These are phyloP conservation scores for Coregonus clupeaformis DNA, from an alignment of 2,113 vertebrate genomes.

Conservation along the genomic window DNA sequence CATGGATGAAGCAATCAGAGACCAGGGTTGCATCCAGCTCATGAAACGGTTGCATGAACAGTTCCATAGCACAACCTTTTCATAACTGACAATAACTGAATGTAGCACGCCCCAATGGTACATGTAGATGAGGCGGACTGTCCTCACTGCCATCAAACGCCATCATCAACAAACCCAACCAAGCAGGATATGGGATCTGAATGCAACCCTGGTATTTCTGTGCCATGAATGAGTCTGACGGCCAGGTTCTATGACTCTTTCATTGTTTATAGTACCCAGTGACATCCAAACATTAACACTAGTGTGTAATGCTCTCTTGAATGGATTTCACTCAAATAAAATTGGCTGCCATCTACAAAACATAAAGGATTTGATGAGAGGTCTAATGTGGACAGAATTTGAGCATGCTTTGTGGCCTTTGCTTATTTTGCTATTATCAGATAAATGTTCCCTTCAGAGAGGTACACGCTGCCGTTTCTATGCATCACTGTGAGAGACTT, in stretches of 20 bases:
- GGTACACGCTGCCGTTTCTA: conserved; percentile 42
- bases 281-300: neutral
- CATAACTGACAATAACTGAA: conserved; percentile 1
- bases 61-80: conserved; percentile 11
- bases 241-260: conserved; percentile 5
- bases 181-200: conserved; percentile 8
- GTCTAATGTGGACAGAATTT: conserved; percentile 10
- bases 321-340: neutral
- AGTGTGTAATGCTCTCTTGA: neutral
- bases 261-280: conserved; percentile 2
- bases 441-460: conserved; percentile 18
- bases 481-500: conserved; percentile 67
- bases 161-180: neutral
- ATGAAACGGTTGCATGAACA: neutral
- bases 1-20: conserved; percentile 56
- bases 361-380: neutral
- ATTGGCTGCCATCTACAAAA: neutral
- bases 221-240: neutral
- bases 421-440: conserved; percentile 19
- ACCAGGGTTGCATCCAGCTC: neutral
- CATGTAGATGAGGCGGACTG: conserved; percentile 35
- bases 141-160: conserved; percentile 10
- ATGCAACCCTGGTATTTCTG: conserved; percentile 22
- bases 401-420: conserved; percentile 55
- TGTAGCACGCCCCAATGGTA: neutral